A percentile compares a stretch with the other conserved stretches of the same genome.
Evolutionary conservation across 2,888 invertebrate species (phyloP).

Genomic region (Microctonus aethiopoides): DNA sequence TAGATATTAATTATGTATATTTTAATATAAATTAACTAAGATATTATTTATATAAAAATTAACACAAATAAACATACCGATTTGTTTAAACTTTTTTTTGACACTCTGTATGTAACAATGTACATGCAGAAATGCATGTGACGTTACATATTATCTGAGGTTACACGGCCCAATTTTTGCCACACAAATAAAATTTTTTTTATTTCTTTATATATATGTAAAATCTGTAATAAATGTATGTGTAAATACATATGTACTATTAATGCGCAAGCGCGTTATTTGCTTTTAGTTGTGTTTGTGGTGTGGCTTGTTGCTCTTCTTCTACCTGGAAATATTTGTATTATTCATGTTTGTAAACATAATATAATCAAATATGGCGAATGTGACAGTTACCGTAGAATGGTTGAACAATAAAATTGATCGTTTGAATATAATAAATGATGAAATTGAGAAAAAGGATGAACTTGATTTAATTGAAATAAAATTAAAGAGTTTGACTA

Average conservation of each 20-base stretch:
- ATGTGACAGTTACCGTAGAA: constrained; percentile 37
- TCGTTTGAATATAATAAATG: constrained; percentile 47
- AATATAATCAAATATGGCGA: constrained; percentile 8
- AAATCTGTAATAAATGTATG: background rate
- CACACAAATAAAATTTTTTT: too few relatives aligned
- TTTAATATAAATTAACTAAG: background rate
- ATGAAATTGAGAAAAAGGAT: constrained; percentile 47
- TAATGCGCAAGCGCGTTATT: background rate
- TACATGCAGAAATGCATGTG: background rate
- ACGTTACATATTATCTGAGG: background rate
- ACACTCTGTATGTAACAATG: background rate
- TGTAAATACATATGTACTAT: background rate
- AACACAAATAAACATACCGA: background rate
- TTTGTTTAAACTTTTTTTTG: background rate
- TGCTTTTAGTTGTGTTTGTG: too few relatives aligned
- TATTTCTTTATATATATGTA: background rate
- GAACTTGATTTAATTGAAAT: constrained; percentile 54
- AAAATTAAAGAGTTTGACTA: constrained; percentile 47
- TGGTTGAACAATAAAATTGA: constrained; percentile 53
- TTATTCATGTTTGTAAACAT: background rate
- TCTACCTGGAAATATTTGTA: background rate
- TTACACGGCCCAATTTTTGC: background rate
- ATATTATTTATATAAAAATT: background rate
- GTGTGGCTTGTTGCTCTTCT: too few relatives aligned
- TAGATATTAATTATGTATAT: too few relatives aligned